These are phyloP conservation scores for Cerceris rybyensis DNA, from an alignment of 2,888 invertebrate genomes.

Conservation along the genomic window DNA sequence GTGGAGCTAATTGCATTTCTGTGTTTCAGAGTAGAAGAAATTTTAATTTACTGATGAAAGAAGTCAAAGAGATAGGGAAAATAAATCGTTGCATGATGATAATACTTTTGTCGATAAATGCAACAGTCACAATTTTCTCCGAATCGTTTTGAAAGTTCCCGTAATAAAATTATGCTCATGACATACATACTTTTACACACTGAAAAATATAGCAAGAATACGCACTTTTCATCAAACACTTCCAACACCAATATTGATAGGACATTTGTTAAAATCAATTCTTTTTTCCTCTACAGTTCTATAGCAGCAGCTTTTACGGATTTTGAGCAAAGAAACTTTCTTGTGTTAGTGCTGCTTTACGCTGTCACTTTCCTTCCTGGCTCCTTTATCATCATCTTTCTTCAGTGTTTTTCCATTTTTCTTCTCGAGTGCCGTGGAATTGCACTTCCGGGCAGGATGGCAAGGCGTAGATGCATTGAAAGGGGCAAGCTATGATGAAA, in stretches of 20 bases:
- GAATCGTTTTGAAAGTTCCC: no score
- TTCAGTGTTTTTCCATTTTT: conserved; percentile 10
- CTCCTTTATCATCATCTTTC: conserved; percentile 26
- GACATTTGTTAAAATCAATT: background rate
- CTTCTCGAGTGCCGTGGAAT: background rate
- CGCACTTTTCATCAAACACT: no score
- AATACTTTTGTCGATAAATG: background rate
- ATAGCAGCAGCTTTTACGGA: background rate
- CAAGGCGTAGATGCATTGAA: background rate
- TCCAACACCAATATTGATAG: background rate
- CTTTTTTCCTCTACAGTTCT: background rate
- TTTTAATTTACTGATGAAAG: background rate
- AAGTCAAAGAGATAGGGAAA: background rate
- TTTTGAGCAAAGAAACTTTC: conserved; percentile 4
- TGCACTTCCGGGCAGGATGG: background rate
- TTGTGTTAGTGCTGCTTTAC: conserved; percentile 18
- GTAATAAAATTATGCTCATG: no score
- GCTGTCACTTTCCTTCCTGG: conserved; percentile 3
- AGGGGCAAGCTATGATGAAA: background rate
- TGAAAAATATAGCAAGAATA: no score
- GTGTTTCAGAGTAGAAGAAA: background rate
- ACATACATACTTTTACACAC: no score
- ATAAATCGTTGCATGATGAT: background rate
- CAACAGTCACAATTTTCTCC: no score
- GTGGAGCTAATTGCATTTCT: conserved; percentile 5